A percentile compares a stretch with the other conserved stretches of the same genome.
These are phyloP conservation scores for Littorina saxatilis DNA, from an alignment of 1,140 invertebrate species.

Conservation along the genomic window DNA sequence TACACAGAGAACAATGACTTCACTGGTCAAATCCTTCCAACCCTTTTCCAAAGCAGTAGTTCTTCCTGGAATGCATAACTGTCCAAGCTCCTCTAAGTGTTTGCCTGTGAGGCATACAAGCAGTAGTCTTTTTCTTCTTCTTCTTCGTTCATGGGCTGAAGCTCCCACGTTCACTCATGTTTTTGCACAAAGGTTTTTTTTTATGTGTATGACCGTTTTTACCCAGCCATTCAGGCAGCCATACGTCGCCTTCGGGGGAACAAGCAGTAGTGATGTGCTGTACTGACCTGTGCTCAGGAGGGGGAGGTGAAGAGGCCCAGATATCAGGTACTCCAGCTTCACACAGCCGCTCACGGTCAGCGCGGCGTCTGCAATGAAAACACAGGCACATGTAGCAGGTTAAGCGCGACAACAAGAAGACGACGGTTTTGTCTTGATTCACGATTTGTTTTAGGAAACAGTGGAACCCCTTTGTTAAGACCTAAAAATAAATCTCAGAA, in stretches of 20 bases:
- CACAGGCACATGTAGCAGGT: background rate
- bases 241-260: too few species aligned
- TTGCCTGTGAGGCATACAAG: too few species aligned
- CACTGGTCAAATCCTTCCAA: too few species aligned
- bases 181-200: too few species aligned
- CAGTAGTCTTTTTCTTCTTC: too few species aligned
- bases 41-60: too few species aligned
- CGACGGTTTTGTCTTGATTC: background rate
- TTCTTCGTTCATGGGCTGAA: background rate
- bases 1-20: too few species aligned
- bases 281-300: background rate
- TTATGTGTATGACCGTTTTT: too few species aligned
- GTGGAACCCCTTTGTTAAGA: background rate
- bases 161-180: too few species aligned
- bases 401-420: background rate
- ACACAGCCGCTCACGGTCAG: background rate
- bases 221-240: too few species aligned
- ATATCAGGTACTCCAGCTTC: slow-evolving; percentile 17
- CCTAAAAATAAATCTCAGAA: background rate
- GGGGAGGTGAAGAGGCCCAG: background rate
- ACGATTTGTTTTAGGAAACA: background rate
- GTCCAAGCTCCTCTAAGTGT: too few species aligned
- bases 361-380: slow-evolving; percentile 5
- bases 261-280: background rate
- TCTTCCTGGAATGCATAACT: too few species aligned